These are phyloP conservation scores for Bicyclus anynana DNA, from an alignment of 1,140 invertebrate genomes.

Conservation along the genomic window DNA sequence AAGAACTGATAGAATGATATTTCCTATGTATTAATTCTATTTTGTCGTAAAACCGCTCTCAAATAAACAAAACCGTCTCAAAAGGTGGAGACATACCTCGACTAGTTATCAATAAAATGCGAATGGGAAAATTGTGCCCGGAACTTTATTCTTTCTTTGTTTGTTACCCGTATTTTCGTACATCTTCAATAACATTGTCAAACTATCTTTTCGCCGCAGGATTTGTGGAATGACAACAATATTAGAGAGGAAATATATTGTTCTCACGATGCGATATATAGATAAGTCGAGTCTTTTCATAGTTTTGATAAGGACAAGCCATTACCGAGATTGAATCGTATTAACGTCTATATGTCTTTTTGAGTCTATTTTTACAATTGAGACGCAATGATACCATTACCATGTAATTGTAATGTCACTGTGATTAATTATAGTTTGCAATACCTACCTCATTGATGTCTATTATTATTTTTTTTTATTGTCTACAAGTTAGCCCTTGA, in stretches of 20 bases:
- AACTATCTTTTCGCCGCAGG: slow-evolving; percentile 6
- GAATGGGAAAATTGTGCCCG: slow-evolving; percentile 3
- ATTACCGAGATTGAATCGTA: not conserved
- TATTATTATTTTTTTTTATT: no score
- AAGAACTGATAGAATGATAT: no score
- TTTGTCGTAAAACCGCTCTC: not conserved
- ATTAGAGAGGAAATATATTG: slow-evolving; percentile 8
- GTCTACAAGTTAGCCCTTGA: no score
- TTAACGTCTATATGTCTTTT: not conserved
- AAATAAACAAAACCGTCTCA: slow-evolving; percentile 2
- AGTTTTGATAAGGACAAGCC: not conserved
- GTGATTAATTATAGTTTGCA: no score
- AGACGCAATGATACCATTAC: no score
- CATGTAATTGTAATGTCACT: no score
- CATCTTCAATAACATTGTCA: slow-evolving; percentile 9
- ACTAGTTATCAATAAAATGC: slow-evolving; percentile 4
- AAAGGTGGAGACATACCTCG: not conserved
- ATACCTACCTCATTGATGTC: no score
- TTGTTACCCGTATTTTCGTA: slow-evolving; percentile 6
- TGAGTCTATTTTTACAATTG: not conserved
- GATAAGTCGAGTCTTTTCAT: slow-evolving; percentile 1
- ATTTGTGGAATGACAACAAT: slow-evolving; percentile 9
- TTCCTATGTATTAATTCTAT: slow-evolving; percentile 3
- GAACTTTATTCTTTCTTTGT: slow-evolving; percentile 6
- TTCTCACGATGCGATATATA: slow-evolving; percentile 3